A percentile compares a stretch with the other conserved stretches of the same genome.
phyloP scores from a whole-genome alignment of 2,888 invertebrate genomes.

The Drosophila kambysellisi region DNA sequence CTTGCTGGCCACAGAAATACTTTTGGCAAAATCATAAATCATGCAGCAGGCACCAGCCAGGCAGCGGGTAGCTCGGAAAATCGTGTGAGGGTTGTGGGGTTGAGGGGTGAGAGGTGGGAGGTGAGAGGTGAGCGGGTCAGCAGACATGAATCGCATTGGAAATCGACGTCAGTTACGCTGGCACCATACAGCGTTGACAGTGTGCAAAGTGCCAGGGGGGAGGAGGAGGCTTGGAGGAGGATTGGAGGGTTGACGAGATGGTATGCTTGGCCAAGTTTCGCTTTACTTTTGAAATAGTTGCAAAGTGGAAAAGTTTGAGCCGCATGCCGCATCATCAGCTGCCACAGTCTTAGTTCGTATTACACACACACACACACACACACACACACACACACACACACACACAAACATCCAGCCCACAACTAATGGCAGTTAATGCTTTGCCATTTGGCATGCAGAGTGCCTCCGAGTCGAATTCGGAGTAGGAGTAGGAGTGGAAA shows the following conservation, averaged over 20 bases:
- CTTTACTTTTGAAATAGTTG: slow-evolving; percentile 78
- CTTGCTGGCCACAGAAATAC: slow-evolving; percentile 69
- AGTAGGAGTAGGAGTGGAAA: background rate
- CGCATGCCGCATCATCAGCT: slow-evolving; percentile 58
- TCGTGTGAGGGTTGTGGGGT: background rate
- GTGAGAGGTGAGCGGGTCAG: slow-evolving; percentile 20
- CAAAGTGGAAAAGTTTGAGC: slow-evolving; percentile 78
- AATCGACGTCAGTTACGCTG: slow-evolving; percentile 57
- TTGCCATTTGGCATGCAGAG: slow-evolving; percentile 70
- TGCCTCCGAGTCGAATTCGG: slow-evolving; percentile 28
- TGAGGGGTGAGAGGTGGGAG: background rate
- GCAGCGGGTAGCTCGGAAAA: background rate
- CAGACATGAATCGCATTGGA: slow-evolving; percentile 75
- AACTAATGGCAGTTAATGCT: slow-evolving; percentile 65
- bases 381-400: background rate
- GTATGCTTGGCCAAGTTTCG: slow-evolving; percentile 59
- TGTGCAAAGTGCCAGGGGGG: slow-evolving; percentile 7
- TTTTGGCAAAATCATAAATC: slow-evolving; percentile 78
- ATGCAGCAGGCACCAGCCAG: slow-evolving; percentile 61
- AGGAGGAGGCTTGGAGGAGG: background rate
- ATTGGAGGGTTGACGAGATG: slow-evolving; percentile 1
- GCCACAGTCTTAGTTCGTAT: slow-evolving; percentile 24
- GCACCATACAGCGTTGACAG: slow-evolving; percentile 45
- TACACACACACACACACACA: slow-evolving; percentile 4
- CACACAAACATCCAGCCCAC: slow-evolving; percentile 24